Conservation (phyloP, 1,140 invertebrate species). For the Papilio helenus region DNA sequence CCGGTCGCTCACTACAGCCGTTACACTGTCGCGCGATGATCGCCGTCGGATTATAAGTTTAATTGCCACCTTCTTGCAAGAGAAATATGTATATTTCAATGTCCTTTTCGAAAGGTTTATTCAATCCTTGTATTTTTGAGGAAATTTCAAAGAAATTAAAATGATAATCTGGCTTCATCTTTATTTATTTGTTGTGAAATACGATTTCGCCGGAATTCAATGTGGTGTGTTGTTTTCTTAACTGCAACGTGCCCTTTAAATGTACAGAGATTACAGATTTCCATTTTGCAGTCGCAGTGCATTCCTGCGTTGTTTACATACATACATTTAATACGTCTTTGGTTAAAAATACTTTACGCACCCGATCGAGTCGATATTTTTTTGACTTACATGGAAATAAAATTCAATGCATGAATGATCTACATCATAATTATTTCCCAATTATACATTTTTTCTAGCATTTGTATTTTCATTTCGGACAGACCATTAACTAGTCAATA, state of each 20-base stretch:
- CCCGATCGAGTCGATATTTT: no score
- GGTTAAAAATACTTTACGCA: not conserved
- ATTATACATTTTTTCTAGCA: not conserved
- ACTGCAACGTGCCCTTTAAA: not conserved
- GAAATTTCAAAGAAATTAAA: not conserved
- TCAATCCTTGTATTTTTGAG: not conserved
- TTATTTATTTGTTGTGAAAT: not conserved
- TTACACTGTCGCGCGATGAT: conserved; percentile 66
- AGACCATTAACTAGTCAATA: conserved; percentile 3
- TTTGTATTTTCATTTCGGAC: not conserved
- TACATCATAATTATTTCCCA: not conserved
- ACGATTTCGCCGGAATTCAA: not conserved
- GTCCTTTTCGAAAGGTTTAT: not conserved
- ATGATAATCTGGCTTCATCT: conserved; percentile 9
- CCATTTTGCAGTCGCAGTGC: not conserved
- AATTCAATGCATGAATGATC: not conserved
- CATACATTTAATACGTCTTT: not conserved
- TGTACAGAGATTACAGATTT: not conserved
- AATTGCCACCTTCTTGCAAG: conserved; percentile 60
- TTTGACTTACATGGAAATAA: not conserved
- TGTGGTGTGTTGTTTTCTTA: not conserved
- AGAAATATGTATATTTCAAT: conserved; percentile 45
- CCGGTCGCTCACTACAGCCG: conserved; percentile 69
- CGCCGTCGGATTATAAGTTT: conserved; percentile 72
- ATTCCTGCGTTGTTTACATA: not conserved